Evolutionary conservation across 2,113 vertebrate genomes (phyloP).

Genomic region (Typhlomys cinereus): DNA sequence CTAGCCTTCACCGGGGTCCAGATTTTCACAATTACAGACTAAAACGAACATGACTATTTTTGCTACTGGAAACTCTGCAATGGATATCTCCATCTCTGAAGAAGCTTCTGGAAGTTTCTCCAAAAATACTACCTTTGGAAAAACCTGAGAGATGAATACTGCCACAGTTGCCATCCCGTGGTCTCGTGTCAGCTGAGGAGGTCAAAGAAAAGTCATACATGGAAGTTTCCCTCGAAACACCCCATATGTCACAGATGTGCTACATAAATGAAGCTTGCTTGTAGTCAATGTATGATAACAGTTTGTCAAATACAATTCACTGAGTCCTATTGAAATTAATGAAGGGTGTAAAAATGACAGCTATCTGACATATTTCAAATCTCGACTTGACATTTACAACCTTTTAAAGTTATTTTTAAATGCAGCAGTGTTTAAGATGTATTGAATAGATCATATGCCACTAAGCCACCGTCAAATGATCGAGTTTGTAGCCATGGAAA

Average conservation of each 20-base stretch:
- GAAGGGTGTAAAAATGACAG: conserved; percentile 82
- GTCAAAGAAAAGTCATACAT: conserved; percentile 72
- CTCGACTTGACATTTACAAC: conserved; percentile 79
- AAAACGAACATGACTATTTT: conserved; percentile 46
- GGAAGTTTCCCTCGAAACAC: conserved; percentile 70
- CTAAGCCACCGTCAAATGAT: conserved; percentile 60
- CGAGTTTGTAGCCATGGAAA: conserved; percentile 64
- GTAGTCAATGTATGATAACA: conserved; percentile 71
- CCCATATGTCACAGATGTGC: conserved; percentile 34
- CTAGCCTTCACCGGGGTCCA: conserved; percentile 12
- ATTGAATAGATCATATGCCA: conserved; percentile 68
- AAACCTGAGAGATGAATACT: conserved; percentile 63
- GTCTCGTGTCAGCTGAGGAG: conserved; percentile 62
- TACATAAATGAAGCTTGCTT: conserved; percentile 61
- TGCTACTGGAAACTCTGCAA: conserved; percentile 38
- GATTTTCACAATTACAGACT: conserved; percentile 47
- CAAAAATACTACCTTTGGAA: conserved; percentile 63
- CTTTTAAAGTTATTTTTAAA: conserved; percentile 82
- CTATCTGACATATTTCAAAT: conserved; percentile 82
- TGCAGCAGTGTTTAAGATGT: conserved; percentile 75
- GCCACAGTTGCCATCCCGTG: conserved; percentile 67
- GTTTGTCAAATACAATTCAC: conserved; percentile 80
- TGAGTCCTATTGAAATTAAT: conserved; percentile 80
- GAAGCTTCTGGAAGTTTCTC: conserved; percentile 58
- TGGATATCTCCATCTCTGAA: conserved; percentile 56